phyloP scores from a whole-genome alignment of 2,113 vertebrate genomes.

The Cyanoramphus novaezelandiae region DNA sequence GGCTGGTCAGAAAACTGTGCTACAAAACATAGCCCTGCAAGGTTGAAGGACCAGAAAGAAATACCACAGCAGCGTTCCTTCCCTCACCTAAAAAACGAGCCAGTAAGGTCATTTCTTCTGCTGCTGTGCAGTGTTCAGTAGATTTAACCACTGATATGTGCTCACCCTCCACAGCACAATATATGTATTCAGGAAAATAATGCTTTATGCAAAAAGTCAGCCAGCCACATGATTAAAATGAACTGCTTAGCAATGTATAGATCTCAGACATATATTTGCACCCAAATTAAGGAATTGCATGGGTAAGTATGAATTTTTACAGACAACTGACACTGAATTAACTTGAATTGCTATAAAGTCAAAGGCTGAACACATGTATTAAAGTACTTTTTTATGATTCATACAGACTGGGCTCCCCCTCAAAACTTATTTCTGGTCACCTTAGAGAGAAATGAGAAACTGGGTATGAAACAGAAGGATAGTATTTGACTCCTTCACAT shows the following conservation, averaged over 20 bases:
- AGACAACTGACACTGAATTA: neutral
- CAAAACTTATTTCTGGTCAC: neutral
- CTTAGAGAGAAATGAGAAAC: neutral
- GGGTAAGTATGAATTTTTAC: neutral
- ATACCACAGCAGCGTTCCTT: neutral
- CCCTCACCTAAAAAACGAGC: neutral
- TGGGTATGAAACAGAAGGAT: neutral
- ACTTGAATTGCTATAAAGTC: neutral
- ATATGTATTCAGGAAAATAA: neutral
- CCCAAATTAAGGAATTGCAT: neutral
- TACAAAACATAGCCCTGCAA: neutral
- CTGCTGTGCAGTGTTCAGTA: neutral
- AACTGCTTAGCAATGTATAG: neutral
- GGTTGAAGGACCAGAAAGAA: neutral
- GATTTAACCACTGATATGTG: neutral
- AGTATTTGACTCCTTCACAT: fast-evolving
- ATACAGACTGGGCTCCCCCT: neutral
- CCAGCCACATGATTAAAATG: neutral
- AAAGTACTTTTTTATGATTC: neutral
- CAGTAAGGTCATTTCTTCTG: neutral
- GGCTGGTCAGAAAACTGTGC: neutral
- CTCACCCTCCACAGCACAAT: neutral
- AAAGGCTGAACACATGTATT: neutral
- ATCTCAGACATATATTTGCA: neutral
- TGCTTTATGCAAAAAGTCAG: neutral